These are phyloP conservation scores for Copidosoma aretas DNA, from an alignment of 2,888 invertebrate species.

Conservation along the genomic window DNA sequence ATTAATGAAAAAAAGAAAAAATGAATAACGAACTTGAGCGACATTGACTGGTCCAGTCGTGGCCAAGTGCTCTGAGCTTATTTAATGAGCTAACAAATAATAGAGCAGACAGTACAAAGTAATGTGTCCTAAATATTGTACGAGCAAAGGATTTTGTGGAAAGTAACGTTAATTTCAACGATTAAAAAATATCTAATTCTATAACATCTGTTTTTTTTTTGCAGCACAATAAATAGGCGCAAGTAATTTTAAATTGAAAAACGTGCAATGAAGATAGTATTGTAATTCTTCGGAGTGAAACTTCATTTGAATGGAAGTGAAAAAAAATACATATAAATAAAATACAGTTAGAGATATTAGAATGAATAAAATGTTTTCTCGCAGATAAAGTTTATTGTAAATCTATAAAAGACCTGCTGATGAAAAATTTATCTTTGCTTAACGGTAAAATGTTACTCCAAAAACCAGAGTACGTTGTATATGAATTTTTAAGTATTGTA, in stretches of 20 bases:
- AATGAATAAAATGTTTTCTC: background rate
- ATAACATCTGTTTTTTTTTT: background rate
- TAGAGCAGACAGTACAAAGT: constrained; percentile 45
- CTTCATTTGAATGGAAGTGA: too few relatives aligned
- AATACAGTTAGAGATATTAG: background rate
- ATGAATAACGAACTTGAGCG: constrained; percentile 9
- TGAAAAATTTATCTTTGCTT: background rate
- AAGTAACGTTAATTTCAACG: constrained; percentile 33
- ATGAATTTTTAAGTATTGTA: constrained; percentile 12
- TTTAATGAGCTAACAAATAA: constrained; percentile 34
- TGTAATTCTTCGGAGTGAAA: too few relatives aligned
- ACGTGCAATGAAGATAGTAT: background rate
- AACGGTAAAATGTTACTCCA: too few relatives aligned
- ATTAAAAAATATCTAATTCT: background rate
- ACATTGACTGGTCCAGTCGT: background rate
- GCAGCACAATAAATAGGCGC: background rate
- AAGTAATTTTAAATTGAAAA: too few relatives aligned
- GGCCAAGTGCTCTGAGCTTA: constrained; percentile 40
- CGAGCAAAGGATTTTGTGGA: constrained; percentile 29
- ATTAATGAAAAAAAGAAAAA: constrained; percentile 14
- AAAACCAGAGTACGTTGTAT: background rate
- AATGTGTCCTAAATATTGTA: constrained; percentile 40
- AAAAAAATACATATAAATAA: too few relatives aligned
- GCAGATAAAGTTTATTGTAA: background rate
- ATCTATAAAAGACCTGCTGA: background rate